phyloP scores from a whole-genome alignment of 1,140 invertebrate genomes.

The Diachasmimorpha longicaudata region DNA sequence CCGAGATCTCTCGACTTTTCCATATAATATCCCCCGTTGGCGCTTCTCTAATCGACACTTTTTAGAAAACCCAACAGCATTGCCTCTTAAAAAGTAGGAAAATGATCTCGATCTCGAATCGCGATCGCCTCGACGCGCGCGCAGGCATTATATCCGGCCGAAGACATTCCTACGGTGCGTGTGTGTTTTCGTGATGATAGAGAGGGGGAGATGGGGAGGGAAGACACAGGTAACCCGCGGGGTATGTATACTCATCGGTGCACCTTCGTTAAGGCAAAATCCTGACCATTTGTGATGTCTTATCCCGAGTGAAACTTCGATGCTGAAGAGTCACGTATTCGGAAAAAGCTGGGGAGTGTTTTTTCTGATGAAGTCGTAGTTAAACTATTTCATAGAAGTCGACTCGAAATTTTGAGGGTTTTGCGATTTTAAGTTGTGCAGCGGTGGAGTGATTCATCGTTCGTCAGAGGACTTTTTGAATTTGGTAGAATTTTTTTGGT shows the following conservation, averaged over 20 bases:
- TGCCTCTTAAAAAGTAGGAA: slow-evolving; percentile 11
- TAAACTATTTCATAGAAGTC: neutral
- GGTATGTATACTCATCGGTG: neutral
- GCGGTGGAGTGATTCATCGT: too few species aligned
- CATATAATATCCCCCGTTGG: slow-evolving; percentile 3
- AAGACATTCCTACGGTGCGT: neutral
- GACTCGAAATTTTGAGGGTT: neutral
- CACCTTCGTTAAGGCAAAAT: slow-evolving; percentile 2
- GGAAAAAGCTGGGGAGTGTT: neutral
- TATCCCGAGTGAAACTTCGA: neutral
- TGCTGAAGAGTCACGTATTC: neutral
- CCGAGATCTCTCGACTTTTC: slow-evolving; percentile 6
- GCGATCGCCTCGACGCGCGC: neutral
- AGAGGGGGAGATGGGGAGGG: neutral
- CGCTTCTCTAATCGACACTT: slow-evolving; percentile 11
- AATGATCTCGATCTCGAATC: slow-evolving; percentile 20
- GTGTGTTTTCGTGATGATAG: neutral
- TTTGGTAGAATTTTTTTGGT: too few species aligned
- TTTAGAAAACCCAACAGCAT: slow-evolving; percentile 5
- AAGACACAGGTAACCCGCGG: neutral
- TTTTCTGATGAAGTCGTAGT: neutral
- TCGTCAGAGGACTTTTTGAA: too few species aligned
- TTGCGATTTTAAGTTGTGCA: too few species aligned
- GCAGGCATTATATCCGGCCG: slow-evolving; percentile 7
- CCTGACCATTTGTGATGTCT: neutral